Evolutionary conservation across 1,140 invertebrate genomes (phyloP), one percentile per base, ranked within the genome.

Genomic region (Pseudomyrmex gracilis): DNA sequence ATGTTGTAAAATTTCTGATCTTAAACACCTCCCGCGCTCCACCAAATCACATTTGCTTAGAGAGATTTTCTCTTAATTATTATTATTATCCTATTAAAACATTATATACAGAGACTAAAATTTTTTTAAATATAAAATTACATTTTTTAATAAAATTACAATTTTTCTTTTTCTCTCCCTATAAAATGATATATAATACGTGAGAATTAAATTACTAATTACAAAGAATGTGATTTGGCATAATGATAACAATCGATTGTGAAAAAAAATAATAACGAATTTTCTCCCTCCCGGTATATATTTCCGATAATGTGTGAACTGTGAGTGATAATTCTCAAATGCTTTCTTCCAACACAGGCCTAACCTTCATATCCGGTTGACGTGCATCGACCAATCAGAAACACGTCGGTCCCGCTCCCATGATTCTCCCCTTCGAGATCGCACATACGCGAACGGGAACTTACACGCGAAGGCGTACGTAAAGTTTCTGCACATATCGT

Each of bases 291-390:
- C 43, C 43, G 12, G 15, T 2, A 53, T 70, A 70, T 43, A 20
- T 51, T 24, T 24, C 58, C 17, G 10, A 13, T 67, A 57, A 55
- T 24, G 53, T 55, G 66, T 34, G 49, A 80, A 71, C 66, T 71
- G 53, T 17, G 49, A 80, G 66, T 53, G 76, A 80, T 80, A 80
- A 80, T 80, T 78, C 67, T 80, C 45, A 73, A 67, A 68, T 78
- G 58, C 12, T 82, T 55, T 80, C 17, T 45, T 20, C 22, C 55
- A 70, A 64, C 68, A 53, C 55, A 87, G 86, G 82, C 82, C 86
- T 34, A 68, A 73, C 82, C 71, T 67, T 73, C 57, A 80, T 84
- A 90, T 91, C 89, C 90, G 91, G 88, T 88, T 51, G 73, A 73
- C 58, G 20, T 82, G 84, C 73, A 60, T 67, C 87, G 68, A 51